Evolutionary conservation across 2,888 invertebrate species (phyloP).

Genomic region (Axea sp.): DNA sequence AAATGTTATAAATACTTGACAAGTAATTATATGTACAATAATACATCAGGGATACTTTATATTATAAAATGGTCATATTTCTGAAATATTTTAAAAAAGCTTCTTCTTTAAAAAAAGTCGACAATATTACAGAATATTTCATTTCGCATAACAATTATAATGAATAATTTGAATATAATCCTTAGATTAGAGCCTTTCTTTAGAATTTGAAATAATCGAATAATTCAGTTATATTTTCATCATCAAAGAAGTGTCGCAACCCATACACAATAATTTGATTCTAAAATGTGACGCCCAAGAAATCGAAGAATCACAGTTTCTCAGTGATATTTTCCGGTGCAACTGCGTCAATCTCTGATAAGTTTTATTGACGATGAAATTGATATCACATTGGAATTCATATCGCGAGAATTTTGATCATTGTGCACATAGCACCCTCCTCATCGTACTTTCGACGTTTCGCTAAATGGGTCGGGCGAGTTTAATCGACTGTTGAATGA

Average conservation of each 20-base stretch:
- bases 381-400: constrained; percentile 50
- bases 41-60: no score
- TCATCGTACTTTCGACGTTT: constrained; percentile 17
- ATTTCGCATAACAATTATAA: no score
- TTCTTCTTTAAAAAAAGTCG: no score
- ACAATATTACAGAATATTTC: no score
- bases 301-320: constrained; percentile 29
- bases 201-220: neutral
- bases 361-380: constrained; percentile 55
- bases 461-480: constrained; percentile 55
- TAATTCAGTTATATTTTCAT: constrained; percentile 1
- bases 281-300: constrained; percentile 27
- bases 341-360: constrained; percentile 47
- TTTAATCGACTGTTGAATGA: constrained; percentile 60
- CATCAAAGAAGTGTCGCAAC: constrained; percentile 15
- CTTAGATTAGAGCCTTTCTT: no score
- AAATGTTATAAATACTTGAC: no score
- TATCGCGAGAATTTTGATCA: constrained; percentile 40
- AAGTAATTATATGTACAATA: no score
- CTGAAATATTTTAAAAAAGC: no score
- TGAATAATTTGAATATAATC: no score
- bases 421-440: constrained; percentile 30
- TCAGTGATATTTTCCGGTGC: constrained; percentile 28
- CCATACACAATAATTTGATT: constrained; percentile 19
- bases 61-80: no score